Base-by-base conservation (phyloP, 2,797 vertebrate genomes). In the Petrocephalus schoutedeni region DNA sequence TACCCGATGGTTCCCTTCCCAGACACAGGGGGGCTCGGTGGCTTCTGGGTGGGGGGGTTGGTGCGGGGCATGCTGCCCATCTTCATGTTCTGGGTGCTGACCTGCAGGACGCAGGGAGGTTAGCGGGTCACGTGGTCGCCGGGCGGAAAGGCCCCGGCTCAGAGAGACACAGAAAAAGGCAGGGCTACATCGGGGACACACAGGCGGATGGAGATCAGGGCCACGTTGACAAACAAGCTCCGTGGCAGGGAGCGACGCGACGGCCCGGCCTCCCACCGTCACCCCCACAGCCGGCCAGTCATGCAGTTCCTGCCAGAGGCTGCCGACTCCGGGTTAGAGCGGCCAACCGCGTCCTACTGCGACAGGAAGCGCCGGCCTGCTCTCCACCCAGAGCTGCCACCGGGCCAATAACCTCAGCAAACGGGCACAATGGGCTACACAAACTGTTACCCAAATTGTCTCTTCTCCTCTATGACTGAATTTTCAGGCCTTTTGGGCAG, bases 1-100 rank as follows among this genome's bases (percentile, higher is more conserved):
- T 93, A 99, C 98, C 97, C 98, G 90, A 98, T 94, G 59, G 97
- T 98, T 92, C 97, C 97, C 92, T 97, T 98, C 89, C 97, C 97
- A 1, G 97, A 95, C 94, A 97, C 93, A 0, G 98, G 97, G 19
- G 98, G 98, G 59, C 98, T 99, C 36, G 98, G 97, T 0, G 98
- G 97, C 90, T 98, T 99, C 95, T 99, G 98, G 23, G 96, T 98
- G 41, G 97, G 97, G 16, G 97, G 97, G 64, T 96, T 98, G 58
- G 97, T 97, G 87, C 97, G 96, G 86, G 97, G 96, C 90, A 98
- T 94, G 87, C 96, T 94, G 85, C 91, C 97, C 92, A 98, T 96
- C 94, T 98, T 99, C 96, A 96, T 95, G 88, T 96, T 98, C 94
- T 97, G 97, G 90, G 96, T 97, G 90, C 96, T 98, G 90, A 98